These are phyloP conservation scores for Lates japonicus DNA, from an alignment of 2,797 vertebrate genomes.

Conservation along the genomic window DNA sequence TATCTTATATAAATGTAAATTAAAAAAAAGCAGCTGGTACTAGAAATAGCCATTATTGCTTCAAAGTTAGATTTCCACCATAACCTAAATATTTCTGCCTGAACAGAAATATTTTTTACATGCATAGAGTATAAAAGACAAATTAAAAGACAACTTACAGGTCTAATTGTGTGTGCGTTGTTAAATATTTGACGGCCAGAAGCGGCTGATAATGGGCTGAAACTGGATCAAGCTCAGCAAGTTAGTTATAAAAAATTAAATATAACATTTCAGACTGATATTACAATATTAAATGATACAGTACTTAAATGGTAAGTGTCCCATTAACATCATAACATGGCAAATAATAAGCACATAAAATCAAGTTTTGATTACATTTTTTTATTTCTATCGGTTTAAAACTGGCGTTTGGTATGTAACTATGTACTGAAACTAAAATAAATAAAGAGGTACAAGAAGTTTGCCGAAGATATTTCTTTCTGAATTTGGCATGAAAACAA, in stretches of 20 bases:
- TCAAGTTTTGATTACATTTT: not conserved
- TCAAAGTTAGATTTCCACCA: conserved; percentile 9
- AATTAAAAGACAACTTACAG: not conserved
- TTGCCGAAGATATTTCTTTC: not conserved
- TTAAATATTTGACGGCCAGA: not conserved
- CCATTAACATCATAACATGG: not conserved
- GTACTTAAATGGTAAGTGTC: not conserved
- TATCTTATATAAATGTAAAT: conserved; percentile 25
- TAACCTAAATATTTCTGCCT: conserved; percentile 2
- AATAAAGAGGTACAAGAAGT: not conserved
- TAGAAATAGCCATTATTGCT: conserved; percentile 12
- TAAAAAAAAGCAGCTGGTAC: not conserved
- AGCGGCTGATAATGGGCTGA: not conserved
- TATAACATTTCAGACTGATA: not conserved
- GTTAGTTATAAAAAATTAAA: not conserved
- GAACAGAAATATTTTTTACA: conserved; percentile 6
- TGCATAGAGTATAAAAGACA: conserved; percentile 19
- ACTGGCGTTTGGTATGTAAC: not conserved
- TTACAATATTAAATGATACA: not conserved
- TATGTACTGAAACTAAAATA: not conserved
- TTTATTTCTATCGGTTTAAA: not conserved
- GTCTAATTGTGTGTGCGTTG: no score
- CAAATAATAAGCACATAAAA: conserved; percentile 3
- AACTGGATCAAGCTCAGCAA: not conserved
- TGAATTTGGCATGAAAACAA: not conserved